Conservation (phyloP, 2,113 vertebrate species). For the Etia nguti region DNA sequence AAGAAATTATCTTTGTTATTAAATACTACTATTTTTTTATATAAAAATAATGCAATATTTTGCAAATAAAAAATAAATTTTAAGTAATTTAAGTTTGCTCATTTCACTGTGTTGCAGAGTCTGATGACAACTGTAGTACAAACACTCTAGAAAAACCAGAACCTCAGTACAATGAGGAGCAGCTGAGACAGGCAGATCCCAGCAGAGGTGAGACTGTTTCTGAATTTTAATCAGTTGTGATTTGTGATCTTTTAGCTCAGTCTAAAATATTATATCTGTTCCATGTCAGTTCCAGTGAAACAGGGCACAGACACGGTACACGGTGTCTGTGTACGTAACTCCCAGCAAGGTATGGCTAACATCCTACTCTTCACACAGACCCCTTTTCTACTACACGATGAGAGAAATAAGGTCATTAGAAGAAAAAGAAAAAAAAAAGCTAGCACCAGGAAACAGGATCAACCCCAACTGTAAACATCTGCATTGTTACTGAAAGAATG, state of each 20-base stretch:
- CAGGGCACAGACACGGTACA: slow-evolving; percentile 39
- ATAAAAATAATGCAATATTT: not conserved
- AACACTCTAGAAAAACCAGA: slow-evolving; percentile 22
- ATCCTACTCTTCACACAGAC: not conserved
- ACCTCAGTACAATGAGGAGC: slow-evolving; percentile 45
- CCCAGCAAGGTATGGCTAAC: slow-evolving; percentile 50
- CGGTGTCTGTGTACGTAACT: slow-evolving; percentile 47
- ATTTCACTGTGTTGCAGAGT: slow-evolving; percentile 46
- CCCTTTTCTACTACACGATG: not conserved
- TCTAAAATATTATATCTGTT: not conserved
- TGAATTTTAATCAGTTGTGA: not conserved
- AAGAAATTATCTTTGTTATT: not conserved
- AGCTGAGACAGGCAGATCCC: slow-evolving; percentile 15
- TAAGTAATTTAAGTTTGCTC: not conserved
- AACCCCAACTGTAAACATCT: slow-evolving; percentile 32
- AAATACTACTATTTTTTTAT: not conserved
- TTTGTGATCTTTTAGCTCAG: not conserved
- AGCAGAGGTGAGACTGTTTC: slow-evolving; percentile 38
- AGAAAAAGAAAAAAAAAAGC: not conserved
- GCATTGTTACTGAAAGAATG: slow-evolving; percentile 64
- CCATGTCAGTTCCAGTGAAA: slow-evolving; percentile 23
- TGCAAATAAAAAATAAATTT: not conserved
- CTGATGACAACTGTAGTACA: slow-evolving; percentile 55
- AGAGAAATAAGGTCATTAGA: not conserved
- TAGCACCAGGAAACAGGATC: slow-evolving; percentile 45